Percentiles rank a stretch among this genome's conserved stretches.
phyloP scores from a whole-genome alignment of 2,888 invertebrate genomes.

The Lamellibrachia columna region DNA sequence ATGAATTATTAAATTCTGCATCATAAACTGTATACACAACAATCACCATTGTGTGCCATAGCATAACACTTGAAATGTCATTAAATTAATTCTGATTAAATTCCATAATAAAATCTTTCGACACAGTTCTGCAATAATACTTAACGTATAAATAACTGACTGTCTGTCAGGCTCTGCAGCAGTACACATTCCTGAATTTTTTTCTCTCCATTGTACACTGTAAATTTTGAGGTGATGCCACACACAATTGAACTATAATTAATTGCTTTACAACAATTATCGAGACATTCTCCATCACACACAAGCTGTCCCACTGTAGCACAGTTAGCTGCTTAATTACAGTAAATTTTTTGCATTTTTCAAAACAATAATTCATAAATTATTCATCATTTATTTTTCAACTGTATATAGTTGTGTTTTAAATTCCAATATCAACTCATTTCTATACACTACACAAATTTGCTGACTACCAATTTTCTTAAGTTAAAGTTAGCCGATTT shows the following conservation, averaged over 20 bases:
- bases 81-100: background rate
- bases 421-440: background rate
- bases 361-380: background rate
- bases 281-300: background rate
- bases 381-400: background rate
- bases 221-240: background rate
- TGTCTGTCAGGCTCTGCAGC: background rate
- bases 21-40: background rate
- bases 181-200: too few species aligned
- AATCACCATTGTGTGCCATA: background rate
- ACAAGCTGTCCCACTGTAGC: background rate
- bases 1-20: background rate
- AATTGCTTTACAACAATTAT: background rate
- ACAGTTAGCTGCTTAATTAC: background rate
- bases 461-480: too few species aligned
- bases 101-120: background rate
- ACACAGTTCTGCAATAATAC: background rate
- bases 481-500: too few species aligned
- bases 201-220: background rate
- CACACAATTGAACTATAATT: background rate
- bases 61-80: background rate
- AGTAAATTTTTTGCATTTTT: background rate
- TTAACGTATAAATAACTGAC: background rate
- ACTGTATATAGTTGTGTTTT: background rate
- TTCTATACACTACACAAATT: too few species aligned